phyloP scores from a whole-genome alignment of 2,113 vertebrate species.

The Australoheros scitulus region DNA sequence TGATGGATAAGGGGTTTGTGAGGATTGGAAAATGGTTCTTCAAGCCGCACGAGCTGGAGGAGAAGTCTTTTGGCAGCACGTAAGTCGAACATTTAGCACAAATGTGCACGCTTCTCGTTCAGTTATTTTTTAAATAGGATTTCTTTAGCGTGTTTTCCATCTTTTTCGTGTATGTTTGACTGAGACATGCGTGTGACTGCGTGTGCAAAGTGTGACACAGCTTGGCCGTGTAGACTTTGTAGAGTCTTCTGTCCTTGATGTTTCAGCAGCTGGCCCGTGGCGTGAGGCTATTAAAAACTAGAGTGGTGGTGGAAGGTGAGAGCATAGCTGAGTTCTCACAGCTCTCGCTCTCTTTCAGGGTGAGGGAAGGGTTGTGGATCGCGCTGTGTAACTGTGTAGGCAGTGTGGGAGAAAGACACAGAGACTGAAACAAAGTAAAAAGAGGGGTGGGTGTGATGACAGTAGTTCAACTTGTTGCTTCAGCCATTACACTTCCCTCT shows the following conservation, averaged over 20 bases:
- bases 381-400: constrained; percentile 50
- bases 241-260: constrained; percentile 34
- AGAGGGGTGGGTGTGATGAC: constrained; percentile 61
- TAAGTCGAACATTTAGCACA: constrained; percentile 66
- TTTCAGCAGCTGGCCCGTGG: constrained; percentile 42
- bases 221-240: constrained; percentile 25
- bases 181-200: constrained; percentile 2
- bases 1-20: constrained; percentile 97
- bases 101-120: neutral
- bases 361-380: constrained; percentile 1
- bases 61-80: constrained; percentile 93
- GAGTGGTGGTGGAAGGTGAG: constrained; percentile 54
- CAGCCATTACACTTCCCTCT: constrained; percentile 27
- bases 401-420: constrained; percentile 57
- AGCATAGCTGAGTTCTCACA: constrained; percentile 33
- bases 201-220: constrained; percentile 20
- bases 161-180: neutral
- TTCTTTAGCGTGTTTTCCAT: neutral
- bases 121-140: neutral
- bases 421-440: constrained; percentile 53
- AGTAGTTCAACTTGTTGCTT: constrained; percentile 68
- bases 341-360: constrained; percentile 9
- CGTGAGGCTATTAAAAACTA: constrained; percentile 55
- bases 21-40: constrained; percentile 98
- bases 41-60: constrained; percentile 92